Base-by-base conservation (phyloP, 1,140 invertebrate genomes). In the Drosophila triauraria region DNA sequence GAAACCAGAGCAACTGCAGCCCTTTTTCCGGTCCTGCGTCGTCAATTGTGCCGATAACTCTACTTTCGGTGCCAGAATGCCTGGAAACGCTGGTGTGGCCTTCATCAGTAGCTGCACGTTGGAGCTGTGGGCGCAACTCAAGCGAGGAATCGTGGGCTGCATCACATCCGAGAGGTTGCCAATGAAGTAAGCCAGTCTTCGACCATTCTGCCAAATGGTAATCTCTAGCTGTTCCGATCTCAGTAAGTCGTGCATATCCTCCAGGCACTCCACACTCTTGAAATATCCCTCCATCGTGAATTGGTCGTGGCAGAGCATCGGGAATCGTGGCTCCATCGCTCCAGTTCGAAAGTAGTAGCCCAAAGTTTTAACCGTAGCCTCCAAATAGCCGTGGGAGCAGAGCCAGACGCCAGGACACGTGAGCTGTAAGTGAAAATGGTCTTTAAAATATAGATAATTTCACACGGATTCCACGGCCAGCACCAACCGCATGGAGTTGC, bases 361-460 rank as follows among this genome's bases (percentile, higher is more conserved):
- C 60, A 93, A 61, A 4, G 91, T 91, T 42, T 92, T 92, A 6
- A 93, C 58, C 10, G 92, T 93, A 10, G 68, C 77, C 75, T 93
- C 92, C 58, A 93, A 35, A 59, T 81, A 87, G 8, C 92, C 92
- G 75, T 92, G 91, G 1, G 87, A 85, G 27, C 92, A 93, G 2
- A 93, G 77, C 92, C 92, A 92, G 62, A 93, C 92, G 13, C 92
- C 92, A 1, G 92, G 92, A 27, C 92, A 93, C 23, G 92, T 92
- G 2, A 93, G 58, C 92, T 93, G 57, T 2, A 78, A 70, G 5
- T 23, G 20, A 2, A 59, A 48, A 13, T 5, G 3, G 17, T 12
- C 7, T 40, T 57, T 12, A 50, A n/a, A 17, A 10, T 4, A 20
- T 13, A 40, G 2, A 2, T 27, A 46, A 1, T 25, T 0, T 10